Evolutionary conservation across 2,888 invertebrate species (phyloP).

Genomic region (Pantelozetes paolii): DNA sequence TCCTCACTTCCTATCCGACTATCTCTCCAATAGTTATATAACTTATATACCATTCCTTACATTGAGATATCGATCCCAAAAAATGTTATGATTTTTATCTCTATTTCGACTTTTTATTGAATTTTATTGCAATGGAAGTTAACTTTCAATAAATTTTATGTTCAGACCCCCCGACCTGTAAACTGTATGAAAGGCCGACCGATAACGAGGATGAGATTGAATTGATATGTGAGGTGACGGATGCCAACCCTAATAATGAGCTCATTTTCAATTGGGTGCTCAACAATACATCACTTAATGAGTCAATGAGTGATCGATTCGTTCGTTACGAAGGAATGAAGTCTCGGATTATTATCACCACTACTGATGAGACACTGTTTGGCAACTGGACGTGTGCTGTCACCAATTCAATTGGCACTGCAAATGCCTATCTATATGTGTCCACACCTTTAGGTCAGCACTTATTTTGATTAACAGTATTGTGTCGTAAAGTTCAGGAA

Average conservation of each 20-base stretch:
- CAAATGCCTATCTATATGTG: slow-evolving; percentile 39
- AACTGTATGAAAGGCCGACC: slow-evolving; percentile 58
- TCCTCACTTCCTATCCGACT: not conserved
- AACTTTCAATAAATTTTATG: no score
- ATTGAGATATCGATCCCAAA: no score
- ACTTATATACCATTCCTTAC: no score
- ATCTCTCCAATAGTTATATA: no score
- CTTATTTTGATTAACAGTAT: not conserved
- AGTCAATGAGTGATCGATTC: slow-evolving; percentile 66
- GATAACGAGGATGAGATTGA: slow-evolving; percentile 59
- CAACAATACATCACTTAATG: slow-evolving; percentile 64
- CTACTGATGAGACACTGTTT: slow-evolving; percentile 59
- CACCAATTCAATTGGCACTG: slow-evolving; percentile 70
- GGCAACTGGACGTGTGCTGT: slow-evolving; percentile 78
- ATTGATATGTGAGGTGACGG: slow-evolving; percentile 71
- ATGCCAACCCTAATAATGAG: slow-evolving; percentile 68
- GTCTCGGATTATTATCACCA: slow-evolving; percentile 62
- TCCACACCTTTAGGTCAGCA: slow-evolving; percentile 29
- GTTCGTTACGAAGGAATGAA: slow-evolving; percentile 58
- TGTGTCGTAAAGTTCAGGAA: no score
- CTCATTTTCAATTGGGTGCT: slow-evolving; percentile 72
- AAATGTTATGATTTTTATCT: no score
- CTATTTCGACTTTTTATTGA: no score
- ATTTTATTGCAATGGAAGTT: no score
- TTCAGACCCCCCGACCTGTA: slow-evolving; percentile 77